Conservation (phyloP, 2,797 vertebrate species). For the Oreochromis mossambicus region DNA sequence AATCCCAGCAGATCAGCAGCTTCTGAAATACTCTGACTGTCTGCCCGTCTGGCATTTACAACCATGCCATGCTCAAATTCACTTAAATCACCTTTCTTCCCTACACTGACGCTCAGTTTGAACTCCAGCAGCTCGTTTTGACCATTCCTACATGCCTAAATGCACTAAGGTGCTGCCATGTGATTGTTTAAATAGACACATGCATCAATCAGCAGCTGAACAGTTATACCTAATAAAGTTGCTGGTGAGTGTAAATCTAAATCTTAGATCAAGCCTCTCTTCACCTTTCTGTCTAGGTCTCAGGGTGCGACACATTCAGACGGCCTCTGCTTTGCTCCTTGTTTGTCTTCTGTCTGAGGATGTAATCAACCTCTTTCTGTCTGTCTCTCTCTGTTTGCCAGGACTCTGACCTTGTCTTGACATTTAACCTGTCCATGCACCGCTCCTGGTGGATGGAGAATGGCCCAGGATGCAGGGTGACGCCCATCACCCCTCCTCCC, state of each 20-base stretch:
- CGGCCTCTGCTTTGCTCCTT: neutral
- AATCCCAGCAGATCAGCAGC: neutral
- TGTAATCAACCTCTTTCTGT: constrained; percentile 24
- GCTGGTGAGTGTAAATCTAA: neutral
- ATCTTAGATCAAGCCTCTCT: constrained; percentile 6
- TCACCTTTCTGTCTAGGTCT: neutral
- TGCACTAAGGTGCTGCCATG: neutral
- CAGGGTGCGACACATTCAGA: neutral
- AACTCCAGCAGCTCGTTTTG: neutral
- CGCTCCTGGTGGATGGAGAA: constrained; percentile 99
- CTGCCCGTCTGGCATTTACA: neutral
- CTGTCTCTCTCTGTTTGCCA: constrained; percentile 60
- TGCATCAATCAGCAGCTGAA: neutral
- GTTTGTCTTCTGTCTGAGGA: neutral
- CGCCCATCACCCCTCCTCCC: constrained; percentile 90
- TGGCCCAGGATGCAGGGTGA: constrained; percentile 95
- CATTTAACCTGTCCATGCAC: constrained; percentile 99
- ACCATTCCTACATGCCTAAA: neutral
- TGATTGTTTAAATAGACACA: neutral
- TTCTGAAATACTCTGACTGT: neutral
- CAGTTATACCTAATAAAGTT: neutral
- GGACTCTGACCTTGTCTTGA: constrained; percentile 98
- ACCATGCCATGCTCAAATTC: fast-evolving
- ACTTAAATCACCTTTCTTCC: neutral
- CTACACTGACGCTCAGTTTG: neutral